Evolutionary conservation across 1,140 invertebrate genomes (phyloP).

Genomic region (Heterodera carotae): DNA sequence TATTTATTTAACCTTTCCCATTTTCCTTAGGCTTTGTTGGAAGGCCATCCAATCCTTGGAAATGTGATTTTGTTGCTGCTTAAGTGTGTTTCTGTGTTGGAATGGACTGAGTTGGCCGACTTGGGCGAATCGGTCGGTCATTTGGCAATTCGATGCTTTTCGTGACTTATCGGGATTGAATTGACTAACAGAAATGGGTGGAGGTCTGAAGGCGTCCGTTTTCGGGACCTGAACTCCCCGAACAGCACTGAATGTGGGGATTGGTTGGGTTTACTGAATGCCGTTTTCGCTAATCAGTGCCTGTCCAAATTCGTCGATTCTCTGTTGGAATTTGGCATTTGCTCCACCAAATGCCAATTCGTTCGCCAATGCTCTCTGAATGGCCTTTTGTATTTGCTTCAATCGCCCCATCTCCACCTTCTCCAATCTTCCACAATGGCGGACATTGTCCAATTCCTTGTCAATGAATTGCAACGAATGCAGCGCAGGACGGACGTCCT

Average conservation of each 20-base stretch:
- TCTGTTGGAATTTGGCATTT: conserved; percentile 43
- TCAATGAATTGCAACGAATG: conserved; percentile 43
- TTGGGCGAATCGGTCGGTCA: conserved; percentile 7
- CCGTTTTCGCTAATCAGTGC: neutral
- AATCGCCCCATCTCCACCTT: conserved; percentile 46
- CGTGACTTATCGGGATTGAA: too few species aligned
- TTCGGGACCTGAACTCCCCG: too few species aligned
- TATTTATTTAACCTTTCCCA: neutral
- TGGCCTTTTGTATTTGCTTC: conserved; percentile 55
- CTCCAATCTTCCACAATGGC: conserved; percentile 29
- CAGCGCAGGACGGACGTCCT: conserved; percentile 43
- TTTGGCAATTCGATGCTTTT: too few species aligned
- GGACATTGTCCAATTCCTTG: conserved; percentile 40
- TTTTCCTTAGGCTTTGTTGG: conserved; percentile 5
- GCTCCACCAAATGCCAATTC: conserved; percentile 33
- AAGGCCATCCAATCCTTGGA: conserved; percentile 45
- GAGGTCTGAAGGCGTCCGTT: too few species aligned
- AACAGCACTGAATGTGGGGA: too few species aligned
- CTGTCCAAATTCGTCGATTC: conserved; percentile 34
- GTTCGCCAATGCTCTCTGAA: conserved; percentile 51
- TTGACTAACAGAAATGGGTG: too few species aligned
- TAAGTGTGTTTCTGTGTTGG: conserved; percentile 54
- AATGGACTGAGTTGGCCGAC: conserved; percentile 29
- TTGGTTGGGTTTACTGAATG: neutral
- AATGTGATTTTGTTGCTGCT: conserved; percentile 53